phyloP scores from a whole-genome alignment of 1,140 invertebrate genomes.

The Drosophila kohkoa region DNA sequence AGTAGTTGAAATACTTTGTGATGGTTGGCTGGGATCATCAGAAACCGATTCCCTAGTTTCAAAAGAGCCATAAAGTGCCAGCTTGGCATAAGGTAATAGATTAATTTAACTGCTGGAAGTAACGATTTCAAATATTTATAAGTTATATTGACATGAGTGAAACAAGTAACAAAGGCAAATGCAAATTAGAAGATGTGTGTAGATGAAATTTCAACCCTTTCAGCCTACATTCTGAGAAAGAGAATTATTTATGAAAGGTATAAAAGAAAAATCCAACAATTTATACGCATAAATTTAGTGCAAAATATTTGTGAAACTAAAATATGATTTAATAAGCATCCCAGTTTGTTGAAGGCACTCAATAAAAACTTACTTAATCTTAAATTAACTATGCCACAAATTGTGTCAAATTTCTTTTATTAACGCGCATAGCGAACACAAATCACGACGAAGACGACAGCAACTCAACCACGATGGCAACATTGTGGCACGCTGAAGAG shows the following conservation, averaged over 20 bases:
- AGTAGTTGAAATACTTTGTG: conserved; percentile 31
- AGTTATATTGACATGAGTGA: background rate
- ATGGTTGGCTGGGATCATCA: conserved; percentile 17
- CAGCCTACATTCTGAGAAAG: background rate
- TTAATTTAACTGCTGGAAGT: conserved; percentile 8
- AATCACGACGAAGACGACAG: conserved; percentile 8
- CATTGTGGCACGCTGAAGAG: background rate
- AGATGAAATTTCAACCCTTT: background rate
- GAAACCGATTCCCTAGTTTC: conserved; percentile 10
- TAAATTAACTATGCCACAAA: conserved; percentile 17
- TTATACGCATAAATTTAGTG: background rate
- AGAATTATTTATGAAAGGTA: background rate
- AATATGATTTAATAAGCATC: background rate
- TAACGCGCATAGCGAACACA: background rate
- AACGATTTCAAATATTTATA: conserved; percentile 11
- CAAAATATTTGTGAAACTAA: background rate
- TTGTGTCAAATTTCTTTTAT: conserved; percentile 26
- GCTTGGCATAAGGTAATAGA: conserved; percentile 8
- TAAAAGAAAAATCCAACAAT: background rate
- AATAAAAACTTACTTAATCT: background rate
- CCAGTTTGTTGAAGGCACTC: background rate
- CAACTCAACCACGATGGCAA: background rate
- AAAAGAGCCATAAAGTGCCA: conserved; percentile 15
- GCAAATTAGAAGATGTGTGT: background rate
- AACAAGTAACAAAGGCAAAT: background rate